These are phyloP conservation scores for Eudorcas thomsonii DNA, from an alignment of 2,113 vertebrate species.

Conservation along the genomic window DNA sequence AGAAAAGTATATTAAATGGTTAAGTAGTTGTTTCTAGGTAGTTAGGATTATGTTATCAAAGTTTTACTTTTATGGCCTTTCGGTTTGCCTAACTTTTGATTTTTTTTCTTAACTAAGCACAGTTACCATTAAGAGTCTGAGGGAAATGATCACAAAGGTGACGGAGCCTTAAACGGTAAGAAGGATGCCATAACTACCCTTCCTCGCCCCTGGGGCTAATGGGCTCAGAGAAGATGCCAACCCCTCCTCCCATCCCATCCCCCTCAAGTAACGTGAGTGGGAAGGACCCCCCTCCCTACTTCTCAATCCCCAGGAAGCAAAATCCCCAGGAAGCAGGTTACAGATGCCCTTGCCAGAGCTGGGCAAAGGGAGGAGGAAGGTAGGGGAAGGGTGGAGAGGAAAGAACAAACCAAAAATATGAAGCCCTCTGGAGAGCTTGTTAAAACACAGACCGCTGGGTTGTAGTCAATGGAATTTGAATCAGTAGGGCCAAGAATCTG, in stretches of 20 bases:
- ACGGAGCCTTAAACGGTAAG: not conserved
- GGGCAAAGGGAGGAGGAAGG: not conserved
- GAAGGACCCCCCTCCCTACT: not conserved
- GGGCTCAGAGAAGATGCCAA: not conserved
- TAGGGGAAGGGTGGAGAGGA: not conserved
- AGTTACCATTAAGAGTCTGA: not conserved
- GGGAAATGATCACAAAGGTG: constrained; percentile 1
- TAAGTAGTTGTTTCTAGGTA: not conserved
- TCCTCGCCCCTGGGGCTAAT: not conserved
- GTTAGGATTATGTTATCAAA: not conserved
- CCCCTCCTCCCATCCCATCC: not conserved
- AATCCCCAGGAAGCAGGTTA: not conserved
- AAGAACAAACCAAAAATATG: not conserved
- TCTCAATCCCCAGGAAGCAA: not conserved
- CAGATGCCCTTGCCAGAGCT: not conserved
- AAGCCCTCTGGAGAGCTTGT: not conserved
- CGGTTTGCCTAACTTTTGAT: not conserved
- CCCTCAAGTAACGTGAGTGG: not conserved
- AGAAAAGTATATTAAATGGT: not conserved
- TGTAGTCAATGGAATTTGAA: not conserved
- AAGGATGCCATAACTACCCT: not conserved
- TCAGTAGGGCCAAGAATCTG: not conserved
- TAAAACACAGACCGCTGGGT: not conserved
- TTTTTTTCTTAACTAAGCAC: not conserved
- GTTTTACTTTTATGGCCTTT: not conserved